Base-by-base conservation (phyloP, 2,113 vertebrate species). In the Rissa tridactyla region DNA sequence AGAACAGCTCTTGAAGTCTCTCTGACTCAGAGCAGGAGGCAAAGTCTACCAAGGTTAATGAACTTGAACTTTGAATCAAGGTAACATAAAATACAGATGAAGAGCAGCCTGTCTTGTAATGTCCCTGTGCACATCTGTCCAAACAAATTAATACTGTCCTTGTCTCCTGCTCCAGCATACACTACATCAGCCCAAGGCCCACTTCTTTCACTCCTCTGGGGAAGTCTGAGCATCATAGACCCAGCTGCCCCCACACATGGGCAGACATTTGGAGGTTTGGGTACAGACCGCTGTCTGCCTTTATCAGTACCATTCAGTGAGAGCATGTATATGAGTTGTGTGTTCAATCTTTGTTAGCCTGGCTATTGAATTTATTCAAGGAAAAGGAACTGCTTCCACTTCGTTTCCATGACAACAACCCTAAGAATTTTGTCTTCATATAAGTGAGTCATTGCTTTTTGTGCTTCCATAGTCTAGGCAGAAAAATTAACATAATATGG, bases 391-490 rank as follows among this genome's bases (percentile, higher is more conserved):
- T 94, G 84, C 83, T 97, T 76, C 88, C 78, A 82, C 94, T 91
- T 82, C 0, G 97, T 98, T 98, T 97, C 98, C 96, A 98, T 98
- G 97, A 96, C 98, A 98, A 98, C 98, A 72, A 62, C 69, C 57
- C 94, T 64, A 88, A 82, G 90, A 97, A 95, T 97, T 97, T 96
- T 93, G 88, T 96, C 95, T 96, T 97, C 97, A 78, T 94, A 66
- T 87, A 89, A 96, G 96, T 86, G 85, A 98, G 93, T 98, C 98
- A 97, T 95, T 96, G 96, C 96, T 97, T 97, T 97, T 96, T 96
- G 94, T 97, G 94, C 91, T 96, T 94, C 96, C 81, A 86, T 71
- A 96, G 73, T 69, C 92, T 78, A 96, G 96, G 97, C 95, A 97
- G 94, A 86, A 96, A 96, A 97, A 98, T 98, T 97, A 98, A 95